These are phyloP conservation scores for Xanthia togata DNA, from an alignment of 2,888 invertebrate species.

Conservation along the genomic window DNA sequence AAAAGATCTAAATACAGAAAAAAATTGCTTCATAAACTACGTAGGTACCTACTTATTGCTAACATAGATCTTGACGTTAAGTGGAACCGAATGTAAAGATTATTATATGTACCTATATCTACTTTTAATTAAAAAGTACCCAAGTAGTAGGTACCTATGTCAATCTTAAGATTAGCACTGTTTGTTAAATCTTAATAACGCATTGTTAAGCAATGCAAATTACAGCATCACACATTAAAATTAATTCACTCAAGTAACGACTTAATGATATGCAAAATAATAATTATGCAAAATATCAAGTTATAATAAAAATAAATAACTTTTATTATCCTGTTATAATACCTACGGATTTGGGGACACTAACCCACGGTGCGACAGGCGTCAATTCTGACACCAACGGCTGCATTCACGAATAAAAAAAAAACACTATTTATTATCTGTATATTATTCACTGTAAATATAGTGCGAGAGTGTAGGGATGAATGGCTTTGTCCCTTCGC, in stretches of 20 bases:
- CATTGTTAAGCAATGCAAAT: conserved; percentile 21
- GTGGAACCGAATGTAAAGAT: neutral
- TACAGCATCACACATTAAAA: conserved; percentile 4
- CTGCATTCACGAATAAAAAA: conserved; percentile 74
- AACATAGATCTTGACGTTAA: conserved; percentile 13
- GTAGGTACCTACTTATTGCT: neutral
- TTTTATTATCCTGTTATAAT: conserved; percentile 50
- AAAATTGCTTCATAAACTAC: neutral
- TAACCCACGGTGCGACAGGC: conserved; percentile 70
- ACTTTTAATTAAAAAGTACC: neutral
- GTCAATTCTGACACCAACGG: conserved; percentile 87
- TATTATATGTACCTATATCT: too few relatives aligned
- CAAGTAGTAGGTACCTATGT: neutral
- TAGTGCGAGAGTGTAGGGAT: conserved; percentile 77
- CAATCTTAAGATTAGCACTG: conserved; percentile 12
- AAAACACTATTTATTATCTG: conserved; percentile 86
- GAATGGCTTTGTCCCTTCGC: conserved; percentile 81
- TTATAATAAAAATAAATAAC: conserved; percentile 1
- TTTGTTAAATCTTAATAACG: neutral
- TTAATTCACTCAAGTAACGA: conserved; percentile 16
- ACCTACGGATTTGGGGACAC: conserved; percentile 61
- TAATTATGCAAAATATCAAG: neutral
- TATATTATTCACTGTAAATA: conserved; percentile 87
- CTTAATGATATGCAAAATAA: neutral
- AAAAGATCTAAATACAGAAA: too few relatives aligned